phyloP scores from a whole-genome alignment of 64 coral and sea anemone genomes.

The Stichodactyla helianthus region DNA sequence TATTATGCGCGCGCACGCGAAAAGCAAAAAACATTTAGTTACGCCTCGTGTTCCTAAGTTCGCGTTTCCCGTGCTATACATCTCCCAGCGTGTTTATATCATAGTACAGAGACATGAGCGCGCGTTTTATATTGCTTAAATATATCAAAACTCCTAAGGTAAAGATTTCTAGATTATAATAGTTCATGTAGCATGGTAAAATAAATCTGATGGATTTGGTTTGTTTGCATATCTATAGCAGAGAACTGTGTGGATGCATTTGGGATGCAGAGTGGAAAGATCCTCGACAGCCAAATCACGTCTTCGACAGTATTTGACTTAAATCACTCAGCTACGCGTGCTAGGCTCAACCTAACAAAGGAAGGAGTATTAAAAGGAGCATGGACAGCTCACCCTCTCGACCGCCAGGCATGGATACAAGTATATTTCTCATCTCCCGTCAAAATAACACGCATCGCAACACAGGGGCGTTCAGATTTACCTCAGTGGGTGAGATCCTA shows the following conservation, averaged over 20 bases:
- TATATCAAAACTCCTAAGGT: too few relatives aligned
- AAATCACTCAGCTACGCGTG: neutral
- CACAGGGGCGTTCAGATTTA: neutral
- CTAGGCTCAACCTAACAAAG: neutral
- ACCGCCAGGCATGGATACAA: neutral
- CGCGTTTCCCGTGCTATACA: too few relatives aligned
- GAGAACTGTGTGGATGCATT: neutral
- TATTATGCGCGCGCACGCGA: too few relatives aligned
- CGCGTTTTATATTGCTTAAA: too few relatives aligned
- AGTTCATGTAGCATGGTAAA: too few relatives aligned
- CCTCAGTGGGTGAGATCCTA: neutral
- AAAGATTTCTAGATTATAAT: too few relatives aligned
- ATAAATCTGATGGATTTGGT: too few relatives aligned
- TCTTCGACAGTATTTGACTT: neutral
- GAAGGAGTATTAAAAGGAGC: neutral
- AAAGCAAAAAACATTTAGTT: too few relatives aligned
- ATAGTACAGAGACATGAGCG: too few relatives aligned
- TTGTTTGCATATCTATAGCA: too few relatives aligned
- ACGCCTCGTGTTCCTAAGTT: too few relatives aligned
- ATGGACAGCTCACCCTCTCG: neutral
- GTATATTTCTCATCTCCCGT: neutral
- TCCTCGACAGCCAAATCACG: neutral
- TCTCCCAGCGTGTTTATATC: too few relatives aligned
- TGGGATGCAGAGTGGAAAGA: neutral
- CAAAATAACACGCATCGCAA: neutral